Conservation (phyloP, 2,888 invertebrate species). For the Lasius fuliginosus region DNA sequence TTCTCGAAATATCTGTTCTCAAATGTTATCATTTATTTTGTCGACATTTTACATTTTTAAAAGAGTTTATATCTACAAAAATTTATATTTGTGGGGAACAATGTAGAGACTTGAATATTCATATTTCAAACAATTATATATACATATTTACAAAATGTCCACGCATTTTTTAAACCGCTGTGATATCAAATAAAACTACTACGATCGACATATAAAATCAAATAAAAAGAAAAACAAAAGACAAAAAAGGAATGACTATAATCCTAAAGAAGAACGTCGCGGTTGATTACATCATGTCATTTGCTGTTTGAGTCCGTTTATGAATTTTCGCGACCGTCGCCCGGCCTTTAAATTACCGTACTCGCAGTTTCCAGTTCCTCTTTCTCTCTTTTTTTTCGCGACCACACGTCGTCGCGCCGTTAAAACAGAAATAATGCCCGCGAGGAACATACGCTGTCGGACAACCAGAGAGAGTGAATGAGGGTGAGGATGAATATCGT, state of each 20-base stretch:
- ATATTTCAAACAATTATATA: conserved; percentile 9
- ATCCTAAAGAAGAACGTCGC: conserved; percentile 3
- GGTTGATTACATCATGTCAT: conserved; percentile 37
- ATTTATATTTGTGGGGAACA: conserved; percentile 28
- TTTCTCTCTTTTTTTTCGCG: conserved; percentile 9
- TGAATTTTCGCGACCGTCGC: conserved; percentile 32
- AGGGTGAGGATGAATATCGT: conserved; percentile 50
- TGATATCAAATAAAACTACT: conserved; percentile 5
- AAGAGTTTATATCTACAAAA: conserved; percentile 7
- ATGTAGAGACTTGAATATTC: conserved; percentile 28
- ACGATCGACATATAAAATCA: background rate
- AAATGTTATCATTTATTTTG: conserved; percentile 15
- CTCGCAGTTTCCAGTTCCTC: conserved; percentile 31
- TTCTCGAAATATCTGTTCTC: background rate
- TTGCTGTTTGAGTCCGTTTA: conserved; percentile 33
- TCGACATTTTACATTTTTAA: conserved; percentile 26
- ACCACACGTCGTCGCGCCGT: conserved; percentile 37
- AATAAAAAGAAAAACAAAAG: background rate
- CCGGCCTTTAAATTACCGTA: conserved; percentile 48
- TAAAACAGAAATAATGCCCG: conserved; percentile 61
- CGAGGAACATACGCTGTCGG: conserved; percentile 45
- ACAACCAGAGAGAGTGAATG: conserved; percentile 43
- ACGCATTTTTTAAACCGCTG: background rate
- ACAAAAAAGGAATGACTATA: background rate
- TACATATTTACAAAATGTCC: conserved; percentile 19